A percentile compares a stretch with the other conserved stretches of the same genome.
phyloP scores from a whole-genome alignment of 92 coral and sea anemone species.

The Epizoanthus rinbou region DNA sequence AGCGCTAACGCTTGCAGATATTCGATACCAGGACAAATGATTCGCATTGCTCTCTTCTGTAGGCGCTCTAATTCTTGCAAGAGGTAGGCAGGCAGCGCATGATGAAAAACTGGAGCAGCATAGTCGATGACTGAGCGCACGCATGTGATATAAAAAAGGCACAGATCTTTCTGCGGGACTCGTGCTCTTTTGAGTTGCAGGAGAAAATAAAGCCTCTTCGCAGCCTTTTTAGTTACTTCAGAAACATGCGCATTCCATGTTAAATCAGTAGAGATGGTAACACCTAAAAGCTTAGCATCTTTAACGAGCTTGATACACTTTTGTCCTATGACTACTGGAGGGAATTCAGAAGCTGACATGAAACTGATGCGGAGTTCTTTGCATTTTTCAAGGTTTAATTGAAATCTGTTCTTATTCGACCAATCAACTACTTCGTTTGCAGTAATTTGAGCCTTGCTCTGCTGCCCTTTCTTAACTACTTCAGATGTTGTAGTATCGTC shows the following conservation, averaged over 20 bases:
- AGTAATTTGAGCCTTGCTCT: slow-evolving; percentile 18
- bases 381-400: slow-evolving; percentile 8
- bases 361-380: slow-evolving; percentile 4
- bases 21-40: slow-evolving; percentile 43
- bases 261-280: slow-evolving; percentile 4
- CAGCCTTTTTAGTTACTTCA: slow-evolving; percentile 23
- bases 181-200: slow-evolving; percentile 43
- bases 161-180: slow-evolving; percentile 14
- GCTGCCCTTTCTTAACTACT: slow-evolving; percentile 29
- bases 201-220: slow-evolving; percentile 31
- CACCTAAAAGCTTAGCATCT: slow-evolving; percentile 22
- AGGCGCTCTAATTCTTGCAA: slow-evolving; percentile 1
- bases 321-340: not conserved
- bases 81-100: slow-evolving; percentile 16
- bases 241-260: slow-evolving; percentile 14
- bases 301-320: slow-evolving; percentile 4
- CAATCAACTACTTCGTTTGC: slow-evolving; percentile 15
- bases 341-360: not conserved
- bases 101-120: slow-evolving; percentile 38
- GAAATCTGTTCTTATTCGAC: slow-evolving; percentile 10
- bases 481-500: slow-evolving; percentile 40
- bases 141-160: slow-evolving; percentile 23
- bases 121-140: slow-evolving; percentile 29
- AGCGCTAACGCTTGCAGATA: slow-evolving; percentile 34
- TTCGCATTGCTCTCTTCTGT: slow-evolving; percentile 25